Conservation (phyloP, 2,888 invertebrate genomes). For the Apamea monoglypha region DNA sequence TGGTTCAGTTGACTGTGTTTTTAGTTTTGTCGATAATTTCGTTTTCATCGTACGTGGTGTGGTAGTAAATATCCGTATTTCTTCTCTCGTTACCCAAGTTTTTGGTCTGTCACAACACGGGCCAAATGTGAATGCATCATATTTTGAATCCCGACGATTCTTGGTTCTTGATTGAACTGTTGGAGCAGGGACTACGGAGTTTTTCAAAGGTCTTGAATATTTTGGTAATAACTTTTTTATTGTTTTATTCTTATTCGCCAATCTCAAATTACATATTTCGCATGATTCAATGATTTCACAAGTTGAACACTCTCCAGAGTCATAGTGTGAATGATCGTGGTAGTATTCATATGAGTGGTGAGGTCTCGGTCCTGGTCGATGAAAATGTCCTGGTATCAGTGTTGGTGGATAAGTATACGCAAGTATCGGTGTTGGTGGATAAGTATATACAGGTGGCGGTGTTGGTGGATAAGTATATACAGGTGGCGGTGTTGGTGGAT, state of each 20-base stretch:
- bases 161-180: background rate
- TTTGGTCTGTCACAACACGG: slow-evolving; percentile 54
- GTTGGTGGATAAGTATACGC: background rate
- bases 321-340: background rate
- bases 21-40: background rate
- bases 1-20: background rate
- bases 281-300: slow-evolving; percentile 29
- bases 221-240: slow-evolving; percentile 19
- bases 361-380: background rate
- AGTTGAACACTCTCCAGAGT: slow-evolving; percentile 15
- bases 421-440: background rate
- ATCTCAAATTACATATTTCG: slow-evolving; percentile 9
- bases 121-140: background rate
- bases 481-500: background rate
- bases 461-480: background rate
- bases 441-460: background rate
- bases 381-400: background rate
- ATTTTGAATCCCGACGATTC: background rate
- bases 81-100: slow-evolving; percentile 48
- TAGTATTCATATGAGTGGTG: background rate
- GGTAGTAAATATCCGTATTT: background rate
- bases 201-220: slow-evolving; percentile 32
- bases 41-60: background rate
- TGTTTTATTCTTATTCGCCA: background rate
- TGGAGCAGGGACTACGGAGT: background rate